Percentiles rank a stretch among this genome's conserved stretches.
These are phyloP conservation scores for Argopecten irradians DNA, from an alignment of 1,140 invertebrate species.

Conservation along the genomic window DNA sequence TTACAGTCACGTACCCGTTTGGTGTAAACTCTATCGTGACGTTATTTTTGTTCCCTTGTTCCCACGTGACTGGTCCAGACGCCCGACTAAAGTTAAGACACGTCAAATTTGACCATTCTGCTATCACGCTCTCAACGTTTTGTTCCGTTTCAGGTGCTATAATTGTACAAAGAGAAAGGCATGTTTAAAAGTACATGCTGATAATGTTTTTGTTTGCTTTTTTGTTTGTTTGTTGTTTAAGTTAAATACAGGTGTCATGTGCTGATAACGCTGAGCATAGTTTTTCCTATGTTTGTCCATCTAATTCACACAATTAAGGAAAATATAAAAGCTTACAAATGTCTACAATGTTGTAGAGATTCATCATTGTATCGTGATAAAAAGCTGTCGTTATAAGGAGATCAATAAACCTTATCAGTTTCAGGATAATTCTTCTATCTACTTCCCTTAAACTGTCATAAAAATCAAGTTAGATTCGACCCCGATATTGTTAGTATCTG, in stretches of 20 bases:
- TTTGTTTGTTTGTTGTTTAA: not conserved
- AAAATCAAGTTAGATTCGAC: no score
- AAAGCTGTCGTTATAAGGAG: no score
- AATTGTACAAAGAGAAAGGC: no score
- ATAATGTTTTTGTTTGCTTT: not conserved
- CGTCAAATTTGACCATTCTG: conserved; percentile 38
- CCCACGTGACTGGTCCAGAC: not conserved
- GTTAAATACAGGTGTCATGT: not conserved
- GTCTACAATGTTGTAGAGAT: no score
- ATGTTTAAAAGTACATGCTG: no score
- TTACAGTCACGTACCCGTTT: conserved; percentile 28
- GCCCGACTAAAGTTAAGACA: conserved; percentile 43
- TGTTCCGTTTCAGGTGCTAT: conserved; percentile 25
- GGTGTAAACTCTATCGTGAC: conserved; percentile 45
- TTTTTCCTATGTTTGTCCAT: not conserved
- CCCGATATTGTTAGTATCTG: no score
- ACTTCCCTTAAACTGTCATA: no score
- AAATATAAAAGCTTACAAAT: no score
- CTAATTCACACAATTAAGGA: no score
- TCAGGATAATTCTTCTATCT: no score
- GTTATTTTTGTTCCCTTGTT: conserved; percentile 34
- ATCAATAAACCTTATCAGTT: no score
- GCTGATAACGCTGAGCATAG: not conserved
- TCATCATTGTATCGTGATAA: no score
- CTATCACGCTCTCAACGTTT: conserved; percentile 29